Base-by-base conservation (phyloP, 37 sponge, comb jelly and placozoan genomes). In the Halisarca cf. caerulea region DNA sequence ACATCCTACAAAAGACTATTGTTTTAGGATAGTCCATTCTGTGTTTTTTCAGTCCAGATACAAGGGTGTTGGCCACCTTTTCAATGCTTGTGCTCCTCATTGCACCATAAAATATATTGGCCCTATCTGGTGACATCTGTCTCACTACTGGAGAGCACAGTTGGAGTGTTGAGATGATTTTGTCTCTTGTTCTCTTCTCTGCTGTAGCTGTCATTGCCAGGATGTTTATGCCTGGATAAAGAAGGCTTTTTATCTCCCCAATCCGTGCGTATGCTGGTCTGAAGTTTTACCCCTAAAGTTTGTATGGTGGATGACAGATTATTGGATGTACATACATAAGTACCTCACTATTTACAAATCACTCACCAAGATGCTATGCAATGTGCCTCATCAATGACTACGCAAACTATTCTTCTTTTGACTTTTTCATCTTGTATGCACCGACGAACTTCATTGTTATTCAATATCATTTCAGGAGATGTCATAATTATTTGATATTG, bases 321-420 rank as follows among this genome's bases (percentile, higher is more conserved):
- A n/a, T n/a, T n/a, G n/a, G n/a, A n/a, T n/a, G n/a, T n/a, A n/a
- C n/a, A n/a, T n/a, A n/a, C n/a, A n/a, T n/a, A n/a, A n/a, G 17
- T 20, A 55, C 17, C 57, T n/a, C n/a, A n/a, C n/a, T n/a, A n/a
- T 20, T 20, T 20, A 20, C 57, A 69, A 35, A 18, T n/a, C 2
- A 69, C 79, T 78, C 59, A 81, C 85, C 89, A 89, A 17, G 61
- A 55, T 77, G 41, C 83, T 1, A 89, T 73, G 40, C 89, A 89
- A 61, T 88, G 89, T 11, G 89, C 80, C 43, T 89, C 89, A 89
- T 89, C 89, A 7, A 89, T n/a, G n/a, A n/a, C n/a, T n/a, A n/a
- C n/a, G n/a, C n/a, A n/a, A n/a, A n/a, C n/a, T n/a, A n/a, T n/a
- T n/a, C n/a, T n/a, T n/a, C n/a, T n/a, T n/a, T n/a, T n/a, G n/a